phyloP scores from a whole-genome alignment of 1,140 invertebrate genomes.

The Drosophila kikkawai region DNA sequence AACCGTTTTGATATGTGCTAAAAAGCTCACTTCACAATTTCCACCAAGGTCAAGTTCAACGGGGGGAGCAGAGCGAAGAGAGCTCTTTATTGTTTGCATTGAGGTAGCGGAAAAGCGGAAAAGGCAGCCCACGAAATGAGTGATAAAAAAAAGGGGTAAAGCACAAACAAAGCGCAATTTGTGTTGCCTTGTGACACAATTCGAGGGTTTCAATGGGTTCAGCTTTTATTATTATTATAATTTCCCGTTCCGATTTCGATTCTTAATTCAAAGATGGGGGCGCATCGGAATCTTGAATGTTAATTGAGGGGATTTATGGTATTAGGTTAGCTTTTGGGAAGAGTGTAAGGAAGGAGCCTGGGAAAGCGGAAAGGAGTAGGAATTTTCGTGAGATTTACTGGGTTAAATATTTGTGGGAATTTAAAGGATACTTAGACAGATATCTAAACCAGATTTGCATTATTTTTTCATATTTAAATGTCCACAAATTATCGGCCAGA shows the following conservation, averaged over 20 bases:
- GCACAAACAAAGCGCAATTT: conserved; percentile 42
- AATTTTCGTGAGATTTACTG: background rate
- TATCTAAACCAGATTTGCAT: no score
- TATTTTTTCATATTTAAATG: background rate
- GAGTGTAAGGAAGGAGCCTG: background rate
- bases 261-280: conserved; percentile 7
- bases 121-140: conserved; percentile 44
- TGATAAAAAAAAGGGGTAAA: conserved; percentile 55
- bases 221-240: conserved; percentile 20
- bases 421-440: no score
- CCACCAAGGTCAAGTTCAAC: conserved; percentile 83
- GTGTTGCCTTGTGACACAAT: conserved; percentile 59
- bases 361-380: background rate
- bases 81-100: conserved; percentile 69
- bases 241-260: background rate
- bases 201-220: conserved; percentile 15
- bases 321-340: background rate
- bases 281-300: conserved; percentile 30
- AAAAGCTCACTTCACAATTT: conserved; percentile 80
- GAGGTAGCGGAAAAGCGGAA: conserved; percentile 60
- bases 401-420: background rate
- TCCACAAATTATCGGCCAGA: background rate
- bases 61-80: conserved; percentile 6
- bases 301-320: conserved; percentile 28
- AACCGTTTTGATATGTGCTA: conserved; percentile 79